Conservation (phyloP, 2,113 vertebrate species). For the Pampusana beccarii region DNA sequence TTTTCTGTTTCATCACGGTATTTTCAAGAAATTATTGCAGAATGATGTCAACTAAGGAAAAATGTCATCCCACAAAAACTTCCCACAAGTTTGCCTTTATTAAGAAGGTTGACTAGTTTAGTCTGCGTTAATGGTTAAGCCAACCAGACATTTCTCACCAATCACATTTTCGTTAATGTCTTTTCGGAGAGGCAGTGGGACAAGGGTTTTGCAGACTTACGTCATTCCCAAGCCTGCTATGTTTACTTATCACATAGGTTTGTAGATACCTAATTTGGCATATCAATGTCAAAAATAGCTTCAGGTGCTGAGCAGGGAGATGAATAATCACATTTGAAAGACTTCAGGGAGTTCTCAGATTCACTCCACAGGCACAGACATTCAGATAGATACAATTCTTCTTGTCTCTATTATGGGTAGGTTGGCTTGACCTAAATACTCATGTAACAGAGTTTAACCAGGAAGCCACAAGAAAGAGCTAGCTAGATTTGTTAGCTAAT, state of each 20-base stretch:
- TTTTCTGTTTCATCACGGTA: not conserved
- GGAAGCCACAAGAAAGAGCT: not conserved
- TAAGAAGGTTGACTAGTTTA: not conserved
- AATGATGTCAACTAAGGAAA: constrained; percentile 22
- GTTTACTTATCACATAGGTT: not conserved
- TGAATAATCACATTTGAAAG: not conserved
- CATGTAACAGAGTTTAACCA: not conserved
- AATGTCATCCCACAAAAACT: constrained; percentile 7
- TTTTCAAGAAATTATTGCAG: not conserved
- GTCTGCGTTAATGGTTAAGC: constrained; percentile 9
- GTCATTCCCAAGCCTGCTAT: not conserved
- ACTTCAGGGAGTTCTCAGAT: not conserved
- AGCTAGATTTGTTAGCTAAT: not conserved
- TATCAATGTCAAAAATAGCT: not conserved
- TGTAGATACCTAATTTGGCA: not conserved
- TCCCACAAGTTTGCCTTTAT: not conserved
- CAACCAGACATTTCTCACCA: not conserved
- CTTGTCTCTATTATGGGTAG: not conserved
- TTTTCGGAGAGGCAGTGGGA: not conserved
- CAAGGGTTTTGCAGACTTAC: not conserved
- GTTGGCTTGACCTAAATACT: not conserved
- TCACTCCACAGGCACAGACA: not conserved
- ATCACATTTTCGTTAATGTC: not conserved
- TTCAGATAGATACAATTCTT: not conserved
- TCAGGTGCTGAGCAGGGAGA: not conserved